Evolutionary conservation across 2,888 invertebrate genomes (phyloP).

Genomic region (Dexiosoma caninum): DNA sequence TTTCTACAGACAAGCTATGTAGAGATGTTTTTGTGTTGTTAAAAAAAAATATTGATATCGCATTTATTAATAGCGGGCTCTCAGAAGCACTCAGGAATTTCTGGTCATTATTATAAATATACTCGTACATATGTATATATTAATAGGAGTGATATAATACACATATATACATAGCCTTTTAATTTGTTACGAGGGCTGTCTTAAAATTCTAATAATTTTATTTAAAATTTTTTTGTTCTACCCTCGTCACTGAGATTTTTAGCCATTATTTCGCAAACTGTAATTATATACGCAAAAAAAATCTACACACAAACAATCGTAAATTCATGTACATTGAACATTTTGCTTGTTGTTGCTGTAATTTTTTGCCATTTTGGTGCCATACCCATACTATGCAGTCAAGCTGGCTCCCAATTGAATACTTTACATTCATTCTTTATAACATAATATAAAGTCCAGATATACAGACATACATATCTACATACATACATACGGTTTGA

Average conservation of each 20-base stretch:
- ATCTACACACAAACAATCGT: not conserved
- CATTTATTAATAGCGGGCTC: too few relatives aligned
- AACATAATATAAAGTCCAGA: not conserved
- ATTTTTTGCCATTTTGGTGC: slow-evolving; percentile 41
- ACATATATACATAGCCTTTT: too few relatives aligned
- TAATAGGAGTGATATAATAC: too few relatives aligned
- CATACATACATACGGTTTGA: not conserved
- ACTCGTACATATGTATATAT: too few relatives aligned
- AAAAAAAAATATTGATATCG: too few relatives aligned
- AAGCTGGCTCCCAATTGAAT: slow-evolving; percentile 8
- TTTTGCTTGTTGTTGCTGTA: not conserved
- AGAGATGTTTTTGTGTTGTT: too few relatives aligned
- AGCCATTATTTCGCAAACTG: not conserved
- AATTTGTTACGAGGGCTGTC: too few relatives aligned
- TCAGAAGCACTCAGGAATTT: too few relatives aligned
- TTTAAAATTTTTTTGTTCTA: not conserved
- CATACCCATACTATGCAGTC: slow-evolving; percentile 22
- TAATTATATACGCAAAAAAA: not conserved
- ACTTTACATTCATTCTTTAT: not conserved
- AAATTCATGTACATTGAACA: not conserved
- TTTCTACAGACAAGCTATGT: too few relatives aligned
- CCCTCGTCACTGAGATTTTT: too few relatives aligned
- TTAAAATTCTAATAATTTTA: not conserved
- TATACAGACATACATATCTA: slow-evolving; percentile 13
- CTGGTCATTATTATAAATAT: too few relatives aligned